A percentile compares a stretch with the other conserved stretches of the same genome.
Evolutionary conservation across 2,888 invertebrate species (phyloP).

Genomic region (Volucella inflata): DNA sequence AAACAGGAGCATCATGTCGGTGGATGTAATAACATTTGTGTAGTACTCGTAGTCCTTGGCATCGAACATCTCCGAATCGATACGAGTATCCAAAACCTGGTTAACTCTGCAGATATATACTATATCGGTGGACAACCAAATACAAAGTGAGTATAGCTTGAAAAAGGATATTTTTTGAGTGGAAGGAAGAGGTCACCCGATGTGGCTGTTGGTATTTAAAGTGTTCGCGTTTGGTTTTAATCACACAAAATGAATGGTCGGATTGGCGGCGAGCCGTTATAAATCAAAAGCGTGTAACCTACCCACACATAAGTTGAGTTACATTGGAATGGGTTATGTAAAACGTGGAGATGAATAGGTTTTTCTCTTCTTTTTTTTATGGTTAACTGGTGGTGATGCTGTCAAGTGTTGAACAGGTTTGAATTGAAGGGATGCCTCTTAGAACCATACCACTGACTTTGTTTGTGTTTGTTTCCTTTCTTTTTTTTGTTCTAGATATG

Average conservation of each 20-base stretch:
- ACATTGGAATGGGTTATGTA: neutral
- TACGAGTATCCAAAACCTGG: conserved; percentile 39
- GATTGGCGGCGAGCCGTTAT: conserved; percentile 78
- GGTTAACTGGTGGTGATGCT: conserved; percentile 27
- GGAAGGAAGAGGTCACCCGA: conserved; percentile 11
- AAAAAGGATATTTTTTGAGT: conserved; percentile 50
- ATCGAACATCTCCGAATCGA: conserved; percentile 59
- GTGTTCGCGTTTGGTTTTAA: conserved; percentile 75
- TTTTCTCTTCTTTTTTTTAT: neutral
- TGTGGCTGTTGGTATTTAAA: conserved; percentile 61
- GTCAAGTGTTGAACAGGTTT: neutral
- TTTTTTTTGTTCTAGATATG: conserved; percentile 87
- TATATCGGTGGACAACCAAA: neutral
- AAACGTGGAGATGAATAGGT: neutral
- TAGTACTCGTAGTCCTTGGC: neutral
- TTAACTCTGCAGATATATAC: conserved; percentile 1
- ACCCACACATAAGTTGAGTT: neutral
- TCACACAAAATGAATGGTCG: conserved; percentile 78
- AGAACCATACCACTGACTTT: neutral
- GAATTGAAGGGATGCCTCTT: too few relatives aligned
- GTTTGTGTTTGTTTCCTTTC: conserved; percentile 1
- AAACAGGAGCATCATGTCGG: conserved; percentile 28
- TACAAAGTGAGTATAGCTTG: neutral
- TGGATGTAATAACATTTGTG: conserved; percentile 51
- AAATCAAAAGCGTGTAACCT: conserved; percentile 77